phyloP scores from a whole-genome alignment of 2,888 invertebrate genomes.

The Orthosia incerta region DNA sequence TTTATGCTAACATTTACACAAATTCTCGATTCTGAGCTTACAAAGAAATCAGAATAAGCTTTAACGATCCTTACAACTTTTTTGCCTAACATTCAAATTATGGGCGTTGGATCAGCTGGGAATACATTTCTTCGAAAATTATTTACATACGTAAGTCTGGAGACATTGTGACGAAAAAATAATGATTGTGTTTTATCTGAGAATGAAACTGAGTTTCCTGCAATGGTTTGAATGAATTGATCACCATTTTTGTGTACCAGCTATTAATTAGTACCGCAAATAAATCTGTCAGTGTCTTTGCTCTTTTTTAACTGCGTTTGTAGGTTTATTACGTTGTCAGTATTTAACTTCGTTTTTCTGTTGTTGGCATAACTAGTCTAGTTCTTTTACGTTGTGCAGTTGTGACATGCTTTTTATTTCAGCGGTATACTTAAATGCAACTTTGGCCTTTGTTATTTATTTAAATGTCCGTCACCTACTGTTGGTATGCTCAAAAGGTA shows the following conservation, averaged over 20 bases:
- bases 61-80: constrained; percentile 57
- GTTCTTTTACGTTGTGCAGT: neutral
- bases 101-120: constrained; percentile 56
- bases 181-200: constrained; percentile 35
- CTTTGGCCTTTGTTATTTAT: neutral
- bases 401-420: no score
- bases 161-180: constrained; percentile 51
- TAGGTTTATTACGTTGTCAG: neutral
- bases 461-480: no score
- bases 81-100: constrained; percentile 67
- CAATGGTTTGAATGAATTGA: constrained; percentile 3
- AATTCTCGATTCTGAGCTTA: constrained; percentile 41
- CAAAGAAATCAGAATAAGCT: constrained; percentile 58
- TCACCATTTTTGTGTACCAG: neutral
- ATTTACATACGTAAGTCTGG: constrained; percentile 67
- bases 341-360: no score
- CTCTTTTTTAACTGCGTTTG: neutral
- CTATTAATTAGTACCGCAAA: constrained; percentile 13
- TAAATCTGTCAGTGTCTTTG: neutral
- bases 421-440: neutral
- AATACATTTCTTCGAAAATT: constrained; percentile 66
- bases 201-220: neutral
- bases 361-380: neutral
- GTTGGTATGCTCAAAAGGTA: no score
- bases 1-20: constrained; percentile 38